These are phyloP conservation scores for Protosalanx chinensis DNA, from an alignment of 2,797 vertebrate species.

Conservation along the genomic window DNA sequence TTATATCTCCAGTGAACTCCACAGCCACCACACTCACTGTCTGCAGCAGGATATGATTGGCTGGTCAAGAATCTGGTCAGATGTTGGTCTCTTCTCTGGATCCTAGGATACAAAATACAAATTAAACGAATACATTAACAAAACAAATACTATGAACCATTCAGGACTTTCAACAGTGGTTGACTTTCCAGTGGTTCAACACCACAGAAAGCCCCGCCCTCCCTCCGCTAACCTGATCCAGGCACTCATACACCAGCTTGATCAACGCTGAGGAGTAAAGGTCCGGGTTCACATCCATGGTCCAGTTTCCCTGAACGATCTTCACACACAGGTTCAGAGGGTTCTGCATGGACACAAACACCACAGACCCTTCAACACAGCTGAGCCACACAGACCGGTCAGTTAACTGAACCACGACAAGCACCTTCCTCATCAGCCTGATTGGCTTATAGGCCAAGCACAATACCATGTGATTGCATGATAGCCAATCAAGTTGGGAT, in stretches of 20 bases:
- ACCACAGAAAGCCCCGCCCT: too few relatives aligned
- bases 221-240: conserved; percentile 82
- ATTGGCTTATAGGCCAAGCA: too few relatives aligned
- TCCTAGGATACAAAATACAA: conserved; percentile 73
- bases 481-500: neutral
- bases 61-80: conserved; percentile 84
- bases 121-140: conserved; percentile 7
- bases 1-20: conserved; percentile 12
- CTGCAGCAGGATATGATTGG: conserved; percentile 80
- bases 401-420: neutral
- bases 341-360: conserved; percentile 75
- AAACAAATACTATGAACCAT: neutral
- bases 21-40: conserved; percentile 73
- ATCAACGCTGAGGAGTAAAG: conserved; percentile 85
- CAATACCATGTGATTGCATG: too few relatives aligned
- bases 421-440: too few relatives aligned
- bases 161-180: neutral
- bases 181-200: too few relatives aligned
- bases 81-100: conserved; percentile 90
- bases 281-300: conserved; percentile 89
- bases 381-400: neutral
- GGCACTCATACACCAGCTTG: conserved; percentile 88
- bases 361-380: neutral
- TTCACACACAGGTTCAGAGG: conserved; percentile 97
- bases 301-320: conserved; percentile 97